phyloP scores from a whole-genome alignment of 2,888 invertebrate genomes.

The Lumbricus terrestris region DNA sequence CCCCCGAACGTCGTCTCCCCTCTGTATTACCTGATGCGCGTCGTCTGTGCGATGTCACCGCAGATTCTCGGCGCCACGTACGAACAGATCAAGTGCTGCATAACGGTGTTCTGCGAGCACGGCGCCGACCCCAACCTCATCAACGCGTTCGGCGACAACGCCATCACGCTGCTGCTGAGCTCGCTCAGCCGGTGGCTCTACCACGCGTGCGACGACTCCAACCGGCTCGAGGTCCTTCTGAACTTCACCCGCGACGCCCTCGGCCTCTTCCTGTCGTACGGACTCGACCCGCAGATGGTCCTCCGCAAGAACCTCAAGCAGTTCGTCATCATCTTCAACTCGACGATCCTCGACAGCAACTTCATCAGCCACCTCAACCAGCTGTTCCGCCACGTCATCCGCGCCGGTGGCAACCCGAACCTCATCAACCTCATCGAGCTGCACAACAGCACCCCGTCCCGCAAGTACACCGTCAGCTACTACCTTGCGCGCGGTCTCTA shows the following conservation, averaged over 20 bases:
- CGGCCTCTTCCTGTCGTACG: constrained; percentile 36
- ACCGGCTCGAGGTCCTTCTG: constrained; percentile 35
- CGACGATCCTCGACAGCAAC: constrained; percentile 36
- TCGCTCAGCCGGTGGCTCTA: constrained; percentile 40
- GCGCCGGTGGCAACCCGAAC: constrained; percentile 40
- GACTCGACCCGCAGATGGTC: constrained; percentile 39
- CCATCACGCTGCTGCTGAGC: constrained; percentile 38
- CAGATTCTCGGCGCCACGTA: constrained; percentile 37
- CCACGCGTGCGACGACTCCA: constrained; percentile 37
- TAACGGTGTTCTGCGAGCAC: constrained; percentile 29
- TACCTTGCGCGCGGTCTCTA: constrained; percentile 40
- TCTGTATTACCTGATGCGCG: constrained; percentile 40
- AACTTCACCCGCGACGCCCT: constrained; percentile 38
- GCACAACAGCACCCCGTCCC: constrained; percentile 26
- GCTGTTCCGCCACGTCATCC: constrained; percentile 37
- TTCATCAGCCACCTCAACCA: constrained; percentile 39
- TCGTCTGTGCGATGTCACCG: constrained; percentile 41
- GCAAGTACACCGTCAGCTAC: constrained; percentile 39
- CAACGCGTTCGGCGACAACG: constrained; percentile 40
- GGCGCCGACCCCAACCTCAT: constrained; percentile 41
- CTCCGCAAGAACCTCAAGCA: constrained; percentile 40
- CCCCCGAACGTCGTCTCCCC: constrained; percentile 41
- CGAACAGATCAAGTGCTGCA: constrained; percentile 35
- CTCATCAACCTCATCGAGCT: constrained; percentile 37
- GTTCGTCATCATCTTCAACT: constrained; percentile 42